These are phyloP conservation scores for Podargus strigoides DNA, from an alignment of 2,797 vertebrate species.

Conservation along the genomic window DNA sequence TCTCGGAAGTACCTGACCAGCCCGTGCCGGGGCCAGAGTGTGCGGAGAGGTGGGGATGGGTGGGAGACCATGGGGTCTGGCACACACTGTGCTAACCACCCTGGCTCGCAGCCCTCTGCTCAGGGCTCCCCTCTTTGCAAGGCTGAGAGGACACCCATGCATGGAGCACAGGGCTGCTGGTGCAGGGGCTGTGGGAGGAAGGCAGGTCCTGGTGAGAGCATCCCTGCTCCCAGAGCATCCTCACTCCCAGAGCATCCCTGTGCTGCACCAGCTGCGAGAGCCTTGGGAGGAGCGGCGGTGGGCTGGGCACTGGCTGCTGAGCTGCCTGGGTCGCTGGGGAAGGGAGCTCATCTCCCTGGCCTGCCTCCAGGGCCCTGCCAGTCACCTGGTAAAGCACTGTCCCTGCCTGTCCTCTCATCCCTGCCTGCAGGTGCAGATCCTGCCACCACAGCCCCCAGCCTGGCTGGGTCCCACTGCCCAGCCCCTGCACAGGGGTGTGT, in stretches of 20 bases:
- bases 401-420: neutral
- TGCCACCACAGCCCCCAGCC: neutral
- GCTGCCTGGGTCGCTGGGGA: neutral
- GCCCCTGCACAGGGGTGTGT: neutral
- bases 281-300: fast-evolving
- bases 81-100: fast-evolving
- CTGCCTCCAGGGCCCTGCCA: neutral
- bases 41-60: neutral
- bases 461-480: fast-evolving
- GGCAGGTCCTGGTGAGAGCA: neutral
- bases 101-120: neutral
- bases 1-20: neutral
- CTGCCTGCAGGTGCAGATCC: neutral
- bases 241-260: neutral
- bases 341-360: neutral
- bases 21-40: neutral
- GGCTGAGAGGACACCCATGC: neutral
- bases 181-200: neutral
- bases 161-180: neutral
- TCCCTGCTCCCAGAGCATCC: neutral
- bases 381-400: neutral
- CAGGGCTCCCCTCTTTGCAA: fast-evolving
- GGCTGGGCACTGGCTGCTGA: neutral
- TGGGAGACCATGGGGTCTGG: neutral
- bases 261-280: fast-evolving